Percentiles rank a stretch among this genome's conserved stretches.
phyloP scores from a whole-genome alignment of 2,797 vertebrate species.

The Gobio occitaniae region DNA sequence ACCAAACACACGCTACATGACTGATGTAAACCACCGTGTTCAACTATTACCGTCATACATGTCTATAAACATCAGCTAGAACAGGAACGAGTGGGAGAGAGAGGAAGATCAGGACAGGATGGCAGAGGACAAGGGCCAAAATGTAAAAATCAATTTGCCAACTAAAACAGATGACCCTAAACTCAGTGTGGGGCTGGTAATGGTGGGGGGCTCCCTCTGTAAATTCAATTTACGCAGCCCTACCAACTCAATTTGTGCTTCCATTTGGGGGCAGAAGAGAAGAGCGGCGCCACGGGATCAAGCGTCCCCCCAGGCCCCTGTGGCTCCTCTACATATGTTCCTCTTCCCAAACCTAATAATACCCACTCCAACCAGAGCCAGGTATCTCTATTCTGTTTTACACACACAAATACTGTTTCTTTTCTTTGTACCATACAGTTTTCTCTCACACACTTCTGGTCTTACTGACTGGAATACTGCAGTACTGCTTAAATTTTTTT shows the following conservation, averaged over 20 bases:
- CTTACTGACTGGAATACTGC: background rate
- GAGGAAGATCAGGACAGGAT: constrained; percentile 28
- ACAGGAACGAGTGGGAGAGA: constrained; percentile 1
- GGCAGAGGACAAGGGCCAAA: constrained; percentile 59
- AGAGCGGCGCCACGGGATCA: constrained; percentile 63
- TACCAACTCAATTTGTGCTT: constrained; percentile 71
- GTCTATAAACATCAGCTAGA: constrained; percentile 22
- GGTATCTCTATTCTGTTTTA: constrained; percentile 52
- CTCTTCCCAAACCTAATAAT: constrained; percentile 68
- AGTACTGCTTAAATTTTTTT: background rate
- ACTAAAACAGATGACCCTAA: constrained; percentile 68
- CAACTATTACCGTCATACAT: constrained; percentile 23
- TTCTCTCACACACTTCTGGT: background rate
- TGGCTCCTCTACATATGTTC: constrained; percentile 62
- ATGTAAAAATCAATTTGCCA: constrained; percentile 68
- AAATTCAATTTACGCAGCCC: constrained; percentile 70
- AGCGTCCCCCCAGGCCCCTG: constrained; percentile 55
- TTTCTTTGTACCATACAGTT: background rate
- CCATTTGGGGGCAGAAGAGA: constrained; percentile 63
- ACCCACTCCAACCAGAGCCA: constrained; percentile 56
- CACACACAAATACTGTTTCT: constrained; percentile 22
- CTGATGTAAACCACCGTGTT: constrained; percentile 18
- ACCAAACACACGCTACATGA: constrained; percentile 24
- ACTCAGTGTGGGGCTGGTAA: constrained; percentile 63
- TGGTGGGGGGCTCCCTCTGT: constrained; percentile 60